Conservation (phyloP, 2,888 invertebrate species). For the Serrognathus titanus region DNA sequence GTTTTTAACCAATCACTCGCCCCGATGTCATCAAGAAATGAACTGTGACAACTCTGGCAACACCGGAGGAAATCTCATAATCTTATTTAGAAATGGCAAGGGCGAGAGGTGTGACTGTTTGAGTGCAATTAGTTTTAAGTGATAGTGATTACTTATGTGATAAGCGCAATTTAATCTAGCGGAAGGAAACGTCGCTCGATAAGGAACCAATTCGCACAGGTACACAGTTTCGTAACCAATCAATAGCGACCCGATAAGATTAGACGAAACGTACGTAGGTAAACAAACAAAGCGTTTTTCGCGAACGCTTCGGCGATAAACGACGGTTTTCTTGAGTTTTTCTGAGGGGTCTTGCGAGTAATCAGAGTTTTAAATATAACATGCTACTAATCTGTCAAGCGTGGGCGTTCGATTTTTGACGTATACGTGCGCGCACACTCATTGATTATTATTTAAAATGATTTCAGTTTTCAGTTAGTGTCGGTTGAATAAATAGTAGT, state of each 20-base stretch:
- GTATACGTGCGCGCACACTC: background rate
- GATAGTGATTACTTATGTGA: background rate
- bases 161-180: background rate
- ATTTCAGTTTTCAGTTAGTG: too few species aligned
- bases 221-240: too few species aligned
- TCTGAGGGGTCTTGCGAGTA: background rate
- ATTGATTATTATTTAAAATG: background rate
- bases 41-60: background rate
- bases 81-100: constrained; percentile 4
- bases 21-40: too few species aligned
- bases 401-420: background rate
- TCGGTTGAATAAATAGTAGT: too few species aligned
- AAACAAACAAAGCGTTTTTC: too few species aligned
- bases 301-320: too few species aligned
- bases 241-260: too few species aligned
- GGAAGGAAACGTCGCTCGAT: too few species aligned
- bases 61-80: background rate
- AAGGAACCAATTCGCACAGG: too few species aligned
- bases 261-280: too few species aligned
- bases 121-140: background rate
- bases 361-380: background rate
- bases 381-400: background rate
- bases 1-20: too few species aligned
- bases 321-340: too few species aligned
- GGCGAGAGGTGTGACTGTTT: constrained; percentile 6